Evolutionary conservation across 2,797 vertebrate species (phyloP), one percentile per base, ranked within the genome.

Genomic region (Triplophysa bombifrons): DNA sequence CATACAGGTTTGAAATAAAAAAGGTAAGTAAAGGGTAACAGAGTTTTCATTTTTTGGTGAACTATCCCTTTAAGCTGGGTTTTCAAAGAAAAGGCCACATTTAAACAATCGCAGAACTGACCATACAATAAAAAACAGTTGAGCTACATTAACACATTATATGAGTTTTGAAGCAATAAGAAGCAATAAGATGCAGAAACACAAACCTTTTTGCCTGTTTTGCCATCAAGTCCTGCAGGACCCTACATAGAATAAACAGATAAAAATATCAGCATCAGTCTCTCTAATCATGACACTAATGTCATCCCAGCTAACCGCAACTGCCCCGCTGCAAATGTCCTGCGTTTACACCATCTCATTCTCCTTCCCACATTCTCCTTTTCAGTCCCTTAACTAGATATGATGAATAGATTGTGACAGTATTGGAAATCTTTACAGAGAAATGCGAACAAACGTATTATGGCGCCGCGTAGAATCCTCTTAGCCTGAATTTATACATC

Each of bases 351-450:
- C 27, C 34, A 30, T 72, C 30, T 11, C 41, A 68, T 50, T 82
- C 61, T 60, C 34, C 11, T 41, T 70, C 53, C 60, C 58, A 64
- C 22, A 4, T 38, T 60, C 51, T 68, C 70, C 1, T 71, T 85
- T 78, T 77, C 85, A 69, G 80, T 82, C 61, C 63, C 72, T 82
- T 90, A 92, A 91, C 85, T 88, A 88, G 86, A 84, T 90, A 88
- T 91, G 90, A 92, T 85, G 89, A 89, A 93, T 91, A 83, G 87
- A 90, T 85, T 85, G 84, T 87, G 89, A 88, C 84, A 80, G 87
- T 89, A 91, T 89, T 89, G 90, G 88, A 93, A 93, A 92, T 91
- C 88, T 80, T 92, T 94, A 76, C 46, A 38, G 67, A 70, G 27
- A 80, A 84, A 84, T 74, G 88, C 88, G 80, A 88, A 89, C 78